phyloP scores from a whole-genome alignment of 53 echinoderm and acorn worm species.

The Astropecten irregularis region DNA sequence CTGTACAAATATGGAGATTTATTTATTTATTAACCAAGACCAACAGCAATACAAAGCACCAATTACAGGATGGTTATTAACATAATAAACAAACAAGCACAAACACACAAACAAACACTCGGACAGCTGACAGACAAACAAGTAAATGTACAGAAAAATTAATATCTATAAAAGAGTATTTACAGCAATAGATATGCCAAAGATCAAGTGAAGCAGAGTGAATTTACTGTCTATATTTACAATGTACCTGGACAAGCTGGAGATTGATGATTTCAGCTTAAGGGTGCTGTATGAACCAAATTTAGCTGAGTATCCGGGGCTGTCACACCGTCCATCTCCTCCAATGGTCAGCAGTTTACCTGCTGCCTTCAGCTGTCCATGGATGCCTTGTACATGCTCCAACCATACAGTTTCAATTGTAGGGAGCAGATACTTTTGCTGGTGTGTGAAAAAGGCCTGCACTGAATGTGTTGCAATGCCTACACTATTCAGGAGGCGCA shows the following conservation, averaged over 20 bases:
- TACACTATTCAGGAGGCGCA: constrained; percentile 54
- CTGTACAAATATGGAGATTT: too few species aligned
- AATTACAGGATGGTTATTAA: too few species aligned
- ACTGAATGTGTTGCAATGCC: constrained; percentile 1
- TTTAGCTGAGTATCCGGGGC: constrained; percentile 68
- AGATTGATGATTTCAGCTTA: constrained; percentile 68
- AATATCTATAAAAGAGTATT: too few species aligned
- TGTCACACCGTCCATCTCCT: constrained; percentile 63
- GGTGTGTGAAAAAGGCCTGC: constrained; percentile 53
- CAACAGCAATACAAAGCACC: too few species aligned
- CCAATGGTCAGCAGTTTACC: constrained; percentile 40
- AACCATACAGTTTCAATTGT: constrained; percentile 44
- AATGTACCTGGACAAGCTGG: constrained; percentile 70
- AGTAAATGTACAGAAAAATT: too few species aligned
- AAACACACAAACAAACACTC: too few species aligned
- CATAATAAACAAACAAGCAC: too few species aligned
- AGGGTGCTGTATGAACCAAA: constrained; percentile 54
- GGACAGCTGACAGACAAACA: too few species aligned
- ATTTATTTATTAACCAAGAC: too few species aligned
- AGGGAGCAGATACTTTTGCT: constrained; percentile 43
- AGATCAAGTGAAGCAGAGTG: too few species aligned
- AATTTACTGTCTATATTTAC: too few species aligned
- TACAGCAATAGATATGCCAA: too few species aligned
- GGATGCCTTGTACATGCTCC: constrained; percentile 15
- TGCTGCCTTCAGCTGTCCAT: background rate